Evolutionary conservation across 2,113 vertebrate species (phyloP).

Genomic region (Propithecus coquereli): DNA sequence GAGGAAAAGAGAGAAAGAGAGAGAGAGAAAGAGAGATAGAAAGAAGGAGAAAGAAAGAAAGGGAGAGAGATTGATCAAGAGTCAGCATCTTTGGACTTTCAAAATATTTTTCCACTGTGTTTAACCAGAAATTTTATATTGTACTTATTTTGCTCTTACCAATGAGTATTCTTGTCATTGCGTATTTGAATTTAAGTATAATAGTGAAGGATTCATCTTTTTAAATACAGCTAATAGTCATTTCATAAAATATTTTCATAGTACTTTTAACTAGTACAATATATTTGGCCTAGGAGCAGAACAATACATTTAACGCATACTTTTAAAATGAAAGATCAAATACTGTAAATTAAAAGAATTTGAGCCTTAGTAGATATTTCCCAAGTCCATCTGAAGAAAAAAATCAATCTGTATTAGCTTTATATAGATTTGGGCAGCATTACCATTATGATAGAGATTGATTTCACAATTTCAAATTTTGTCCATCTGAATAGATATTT

Average conservation of each 20-base stretch:
- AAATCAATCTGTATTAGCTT: rapidly evolving
- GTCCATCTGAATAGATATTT: not conserved
- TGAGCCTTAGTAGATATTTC: not conserved
- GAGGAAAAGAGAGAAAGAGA: not conserved
- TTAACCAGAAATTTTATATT: not conserved
- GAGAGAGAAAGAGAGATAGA: not conserved
- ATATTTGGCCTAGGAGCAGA: not conserved
- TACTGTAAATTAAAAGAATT: not conserved
- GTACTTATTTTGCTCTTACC: not conserved
- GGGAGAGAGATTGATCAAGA: not conserved
- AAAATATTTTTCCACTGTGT: not conserved
- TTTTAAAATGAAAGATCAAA: not conserved
- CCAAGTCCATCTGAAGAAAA: rapidly evolving
- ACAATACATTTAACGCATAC: rapidly evolving
- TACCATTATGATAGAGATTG: rapidly evolving
- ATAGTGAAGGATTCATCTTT: not conserved
- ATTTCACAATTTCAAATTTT: not conserved
- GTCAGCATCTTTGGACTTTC: not conserved
- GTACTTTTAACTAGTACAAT: not conserved
- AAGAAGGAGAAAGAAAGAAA: not conserved
- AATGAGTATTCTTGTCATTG: not conserved
- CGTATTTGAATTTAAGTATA: not conserved
- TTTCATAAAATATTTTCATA: slow-evolving; percentile 35
- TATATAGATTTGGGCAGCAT: not conserved
- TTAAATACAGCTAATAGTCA: not conserved